A percentile compares a stretch with the other conserved stretches of the same genome.
Conservation (phyloP, 2,113 vertebrate species). For the Lepus americanus region DNA sequence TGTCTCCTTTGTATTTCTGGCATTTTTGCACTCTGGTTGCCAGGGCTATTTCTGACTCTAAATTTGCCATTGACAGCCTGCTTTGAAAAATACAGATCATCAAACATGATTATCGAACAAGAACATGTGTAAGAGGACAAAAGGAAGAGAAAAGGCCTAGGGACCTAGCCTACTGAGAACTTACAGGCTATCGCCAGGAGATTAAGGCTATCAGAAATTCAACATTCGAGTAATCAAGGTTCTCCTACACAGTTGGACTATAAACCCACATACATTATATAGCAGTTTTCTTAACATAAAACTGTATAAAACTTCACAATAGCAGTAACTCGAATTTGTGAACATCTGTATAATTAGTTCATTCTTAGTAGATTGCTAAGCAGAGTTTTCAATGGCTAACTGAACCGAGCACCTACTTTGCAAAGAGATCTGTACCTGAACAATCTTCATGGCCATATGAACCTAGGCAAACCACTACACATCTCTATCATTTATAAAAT, state of each 20-base stretch:
- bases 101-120: background rate
- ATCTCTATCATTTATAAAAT: slow-evolving; percentile 17
- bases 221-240: background rate
- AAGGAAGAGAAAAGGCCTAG: background rate
- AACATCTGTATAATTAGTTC: background rate
- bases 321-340: background rate
- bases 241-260: background rate
- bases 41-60: background rate
- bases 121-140: background rate
- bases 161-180: background rate
- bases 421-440: background rate
- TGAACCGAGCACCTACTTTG: background rate
- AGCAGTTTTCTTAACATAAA: slow-evolving; percentile 19
- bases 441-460: background rate
- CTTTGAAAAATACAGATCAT: background rate
- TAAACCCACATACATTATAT: background rate
- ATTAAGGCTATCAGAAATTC: background rate
- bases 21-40: background rate
- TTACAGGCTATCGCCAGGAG: background rate
- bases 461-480: background rate
- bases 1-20: background rate
- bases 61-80: background rate
- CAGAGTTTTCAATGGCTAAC: background rate
- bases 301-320: background rate
- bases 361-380: background rate